Evolutionary conservation across 2,888 invertebrate species (phyloP), one percentile per base, ranked within the genome.

Genomic region (Mermis nigrescens): DNA sequence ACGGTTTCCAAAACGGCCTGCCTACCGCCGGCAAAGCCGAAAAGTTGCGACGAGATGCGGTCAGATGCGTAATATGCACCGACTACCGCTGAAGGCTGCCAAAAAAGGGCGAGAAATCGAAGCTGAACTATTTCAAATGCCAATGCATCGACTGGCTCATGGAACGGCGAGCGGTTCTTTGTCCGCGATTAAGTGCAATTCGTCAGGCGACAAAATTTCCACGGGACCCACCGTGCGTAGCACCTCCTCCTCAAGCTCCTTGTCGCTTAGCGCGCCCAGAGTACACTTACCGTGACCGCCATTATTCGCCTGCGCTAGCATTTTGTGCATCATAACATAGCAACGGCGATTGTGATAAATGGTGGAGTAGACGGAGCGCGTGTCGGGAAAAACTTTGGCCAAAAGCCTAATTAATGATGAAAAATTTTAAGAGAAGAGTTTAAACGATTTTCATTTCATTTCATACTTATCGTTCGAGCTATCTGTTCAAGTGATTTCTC

Each of bases 291-390:
- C 15, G 19, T 29, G 48, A 7, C 31, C 56, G 3, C 29, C 27
- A n/a, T 3, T 48, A 31, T 24, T 15, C 15, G 46, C 28, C 2
- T 15, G 31, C 22, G 46, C 22, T 38, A 59, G 2, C 1, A 59
- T 12, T 4, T 32, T 19, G 12, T 26, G 46, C 59, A 59, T 24
- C 28, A 48, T 29, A 12, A n/a, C 51, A 45, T 46, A 59, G 51
- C 59, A 59, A n/a, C 56, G 59, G 2, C 56, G 57, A 53, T 28
- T 45, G 46, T 57, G 46, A 4, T 57, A 28, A n/a, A 57, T 48
- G 4, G 57, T 46, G 15, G n/a, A 48, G 69, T 67, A 63, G 60
- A 56, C 56, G 7, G 38, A 19, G 45, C 45, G 22, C 4, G 19
- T 46, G 19, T 56, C 56, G 22, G 22, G 12, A 24, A 46, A 56